phyloP scores from a whole-genome alignment of 1,140 invertebrate species.

The Nebria ingens region DNA sequence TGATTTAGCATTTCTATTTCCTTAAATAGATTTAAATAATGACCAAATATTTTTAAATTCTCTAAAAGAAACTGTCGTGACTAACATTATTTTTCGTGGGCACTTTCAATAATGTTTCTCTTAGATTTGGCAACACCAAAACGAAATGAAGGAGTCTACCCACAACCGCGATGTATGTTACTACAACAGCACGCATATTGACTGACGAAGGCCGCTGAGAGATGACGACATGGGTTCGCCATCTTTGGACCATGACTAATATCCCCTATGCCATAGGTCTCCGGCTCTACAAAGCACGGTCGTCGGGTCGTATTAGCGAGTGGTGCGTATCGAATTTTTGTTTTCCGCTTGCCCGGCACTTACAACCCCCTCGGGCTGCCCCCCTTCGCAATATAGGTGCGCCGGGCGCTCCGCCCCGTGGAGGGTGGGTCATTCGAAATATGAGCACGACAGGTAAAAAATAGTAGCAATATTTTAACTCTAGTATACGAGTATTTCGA shows the following conservation, averaged over 20 bases:
- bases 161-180: too few relatives aligned
- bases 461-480: background rate
- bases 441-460: background rate
- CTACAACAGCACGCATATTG: too few relatives aligned
- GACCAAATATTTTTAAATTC: too few relatives aligned
- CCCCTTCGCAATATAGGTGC: background rate
- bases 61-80: too few relatives aligned
- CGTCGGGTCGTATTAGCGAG: slow-evolving; percentile 1
- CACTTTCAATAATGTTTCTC: too few relatives aligned
- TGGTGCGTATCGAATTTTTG: slow-evolving; percentile 16
- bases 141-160: too few relatives aligned
- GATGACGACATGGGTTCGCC: slow-evolving; percentile 12
- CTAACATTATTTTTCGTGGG: too few relatives aligned
- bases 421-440: background rate
- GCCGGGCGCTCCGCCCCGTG: background rate
- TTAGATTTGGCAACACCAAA: slow-evolving; percentile 12
- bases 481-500: too few relatives aligned
- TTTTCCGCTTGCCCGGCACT: slow-evolving; percentile 16
- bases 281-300: slow-evolving; percentile 1
- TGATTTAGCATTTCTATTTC: too few relatives aligned
- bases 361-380: slow-evolving; percentile 6
- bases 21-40: too few relatives aligned
- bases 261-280: slow-evolving; percentile 12
- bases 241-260: slow-evolving; percentile 16
- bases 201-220: background rate